Evolutionary conservation across 1,140 invertebrate species (phyloP), one percentile per base, ranked within the genome.

Genomic region (Pectinophora gossypiella): DNA sequence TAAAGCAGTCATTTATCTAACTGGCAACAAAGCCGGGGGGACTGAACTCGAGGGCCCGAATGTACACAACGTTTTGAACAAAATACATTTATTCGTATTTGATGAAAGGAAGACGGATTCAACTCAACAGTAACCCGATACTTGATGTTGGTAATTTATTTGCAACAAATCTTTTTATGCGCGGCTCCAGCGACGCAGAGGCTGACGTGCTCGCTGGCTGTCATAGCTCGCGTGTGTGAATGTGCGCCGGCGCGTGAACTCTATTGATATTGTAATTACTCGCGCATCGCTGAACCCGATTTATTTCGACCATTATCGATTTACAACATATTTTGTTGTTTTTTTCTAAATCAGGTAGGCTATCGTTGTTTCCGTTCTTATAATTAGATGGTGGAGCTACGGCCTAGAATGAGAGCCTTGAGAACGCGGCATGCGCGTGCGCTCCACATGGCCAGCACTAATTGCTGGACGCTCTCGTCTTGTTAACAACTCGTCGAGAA

Each of bases 101-200:
- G 46, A 48, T 40, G 44, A 48, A 48, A 22, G 20, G 18, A 23
- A 19, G 42, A n/a, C n/a, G n/a, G n/a, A n/a, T n/a, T n/a, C n/a
- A 9, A 19, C 5, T 20, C 42, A 47, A 35, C 19, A 21, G 71
- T 64, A 61, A 74, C 54, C 9, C 40, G 58, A 71, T 58, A 64
- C 56, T 52, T 53, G 42, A 49, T 61, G 62, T 55, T 35, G 44
- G 57, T 49, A 58, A 71, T 74, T 74, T 67, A 64, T 68, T 68
- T 52, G 63, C 68, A 64, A 74, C 71, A 71, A 74, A 74, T 74
- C 63, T 67, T 51, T 50, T 58, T 47, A 18, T 60, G 35, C 27
- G 27, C n/a, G n/a, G 9, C n/a, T 32, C n/a, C 2, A 32, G 27
- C 27, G 27, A n/a, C 9, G n/a, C n/a, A 32, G 27, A 32, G n/a